Percentiles rank a stretch among this genome's conserved stretches.
Evolutionary conservation across 2,797 vertebrate species (phyloP).

Genomic region (Amphiprion clarkii): DNA sequence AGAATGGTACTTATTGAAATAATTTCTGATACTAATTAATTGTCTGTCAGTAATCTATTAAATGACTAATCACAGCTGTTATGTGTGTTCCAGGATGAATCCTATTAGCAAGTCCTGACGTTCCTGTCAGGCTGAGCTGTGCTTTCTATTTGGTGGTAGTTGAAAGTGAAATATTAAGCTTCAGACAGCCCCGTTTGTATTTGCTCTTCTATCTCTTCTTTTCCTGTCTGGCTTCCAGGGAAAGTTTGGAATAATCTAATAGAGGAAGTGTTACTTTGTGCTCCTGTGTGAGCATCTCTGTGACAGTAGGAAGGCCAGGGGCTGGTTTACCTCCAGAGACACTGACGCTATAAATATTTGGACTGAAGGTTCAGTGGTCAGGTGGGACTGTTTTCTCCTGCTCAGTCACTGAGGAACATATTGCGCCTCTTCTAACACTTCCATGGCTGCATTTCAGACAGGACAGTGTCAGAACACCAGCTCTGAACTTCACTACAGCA

Average conservation of each 20-base stretch:
- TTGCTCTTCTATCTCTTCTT: neutral
- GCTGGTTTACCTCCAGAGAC: constrained; percentile 14
- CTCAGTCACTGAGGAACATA: neutral
- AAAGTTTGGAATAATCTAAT: constrained; percentile 10
- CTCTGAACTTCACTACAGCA: neutral
- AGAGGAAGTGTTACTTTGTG: constrained; percentile 14
- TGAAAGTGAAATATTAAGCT: too few species aligned
- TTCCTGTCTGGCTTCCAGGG: constrained; percentile 3
- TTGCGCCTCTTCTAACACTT: neutral
- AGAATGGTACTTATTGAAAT: too few species aligned
- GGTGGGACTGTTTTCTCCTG: neutral
- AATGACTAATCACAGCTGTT: too few species aligned
- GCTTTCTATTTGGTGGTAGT: too few species aligned
- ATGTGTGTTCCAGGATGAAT: too few species aligned
- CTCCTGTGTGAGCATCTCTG: constrained; percentile 1
- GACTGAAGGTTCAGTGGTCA: neutral
- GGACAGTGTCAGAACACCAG: neutral
- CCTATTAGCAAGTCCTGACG: too few species aligned
- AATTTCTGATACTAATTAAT: too few species aligned
- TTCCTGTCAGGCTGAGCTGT: too few species aligned
- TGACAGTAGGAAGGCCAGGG: constrained; percentile 4
- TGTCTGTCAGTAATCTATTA: too few species aligned
- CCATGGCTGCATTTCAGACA: too few species aligned
- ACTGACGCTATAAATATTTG: constrained; percentile 39
- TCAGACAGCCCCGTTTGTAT: neutral